Percentiles rank a stretch among this genome's conserved stretches.
phyloP scores from a whole-genome alignment of 2,888 invertebrate genomes.

The Aplocera efformata region DNA sequence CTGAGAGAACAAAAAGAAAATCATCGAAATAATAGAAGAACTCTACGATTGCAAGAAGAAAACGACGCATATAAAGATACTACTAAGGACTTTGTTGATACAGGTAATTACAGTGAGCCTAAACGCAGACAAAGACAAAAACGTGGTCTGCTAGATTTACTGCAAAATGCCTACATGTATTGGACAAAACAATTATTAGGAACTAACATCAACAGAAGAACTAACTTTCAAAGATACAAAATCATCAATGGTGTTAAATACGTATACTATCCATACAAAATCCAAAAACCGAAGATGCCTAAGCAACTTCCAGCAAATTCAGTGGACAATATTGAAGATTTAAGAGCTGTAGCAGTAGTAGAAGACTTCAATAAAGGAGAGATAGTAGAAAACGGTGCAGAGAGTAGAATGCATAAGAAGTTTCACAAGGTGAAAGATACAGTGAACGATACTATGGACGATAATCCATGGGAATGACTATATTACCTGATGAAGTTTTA shows the following conservation, averaged over 20 bases:
- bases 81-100: background rate
- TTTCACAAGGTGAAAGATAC: slow-evolving; percentile 57
- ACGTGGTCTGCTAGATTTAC: slow-evolving; percentile 54
- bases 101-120: slow-evolving; percentile 6
- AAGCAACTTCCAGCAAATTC: slow-evolving; percentile 39
- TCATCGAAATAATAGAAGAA: background rate
- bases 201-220: slow-evolving; percentile 40
- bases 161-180: slow-evolving; percentile 61
- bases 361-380: slow-evolving; percentile 71
- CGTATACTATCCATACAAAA: slow-evolving; percentile 50
- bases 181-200: slow-evolving; percentile 59
- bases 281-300: slow-evolving; percentile 45
- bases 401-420: slow-evolving; percentile 56
- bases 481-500: slow-evolving; percentile 69
- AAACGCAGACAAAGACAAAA: slow-evolving; percentile 45
- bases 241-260: slow-evolving; percentile 63
- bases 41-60: background rate
- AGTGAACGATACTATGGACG: slow-evolving; percentile 60
- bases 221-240: slow-evolving; percentile 49
- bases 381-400: slow-evolving; percentile 55
- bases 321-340: slow-evolving; percentile 36
- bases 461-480: slow-evolving; percentile 77
- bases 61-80: background rate
- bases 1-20: background rate
- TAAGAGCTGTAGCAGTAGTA: slow-evolving; percentile 45